Evolutionary conservation across 2,888 invertebrate genomes (phyloP).

Genomic region (Drosophila bunnanda): DNA sequence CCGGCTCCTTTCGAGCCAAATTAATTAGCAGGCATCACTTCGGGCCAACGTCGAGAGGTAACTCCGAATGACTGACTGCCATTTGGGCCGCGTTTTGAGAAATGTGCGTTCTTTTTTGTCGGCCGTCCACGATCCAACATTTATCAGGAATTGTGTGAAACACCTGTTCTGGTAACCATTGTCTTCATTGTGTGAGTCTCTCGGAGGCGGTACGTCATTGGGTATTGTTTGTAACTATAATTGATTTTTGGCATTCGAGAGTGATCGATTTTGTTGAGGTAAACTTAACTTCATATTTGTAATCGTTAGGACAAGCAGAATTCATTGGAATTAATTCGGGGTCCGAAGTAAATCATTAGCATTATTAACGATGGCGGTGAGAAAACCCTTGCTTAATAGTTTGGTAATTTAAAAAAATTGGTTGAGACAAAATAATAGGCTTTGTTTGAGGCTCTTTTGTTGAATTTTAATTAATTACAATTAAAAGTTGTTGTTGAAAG

Average conservation of each 20-base stretch:
- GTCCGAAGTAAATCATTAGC: conserved; percentile 10
- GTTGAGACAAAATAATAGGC: too few relatives aligned
- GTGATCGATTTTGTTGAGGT: conserved; percentile 46
- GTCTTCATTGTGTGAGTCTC: conserved; percentile 15
- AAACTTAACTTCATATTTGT: conserved; percentile 51
- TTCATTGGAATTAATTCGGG: conserved; percentile 15
- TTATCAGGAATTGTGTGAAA: conserved; percentile 75
- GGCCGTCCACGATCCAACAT: conserved; percentile 40
- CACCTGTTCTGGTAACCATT: conserved; percentile 68
- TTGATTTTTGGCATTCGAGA: conserved; percentile 53
- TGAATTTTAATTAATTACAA: too few relatives aligned
- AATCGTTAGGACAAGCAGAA: conserved; percentile 51
- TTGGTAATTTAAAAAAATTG: neutral
- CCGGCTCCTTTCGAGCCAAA: conserved; percentile 54
- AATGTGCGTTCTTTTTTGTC: conserved; percentile 65
- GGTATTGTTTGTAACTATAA: conserved; percentile 47
- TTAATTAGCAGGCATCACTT: conserved; percentile 73
- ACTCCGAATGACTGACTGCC: conserved; percentile 32
- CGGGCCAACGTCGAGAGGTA: conserved; percentile 22
- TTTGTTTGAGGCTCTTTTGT: neutral
- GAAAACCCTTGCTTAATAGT: neutral
- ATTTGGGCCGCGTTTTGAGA: conserved; percentile 58
- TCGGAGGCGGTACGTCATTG: conserved; percentile 58
- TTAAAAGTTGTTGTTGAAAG: too few relatives aligned
- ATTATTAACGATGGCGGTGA: neutral